These are phyloP conservation scores for Chiroxiphia lanceolata DNA, from an alignment of 2,797 vertebrate species.

Conservation along the genomic window DNA sequence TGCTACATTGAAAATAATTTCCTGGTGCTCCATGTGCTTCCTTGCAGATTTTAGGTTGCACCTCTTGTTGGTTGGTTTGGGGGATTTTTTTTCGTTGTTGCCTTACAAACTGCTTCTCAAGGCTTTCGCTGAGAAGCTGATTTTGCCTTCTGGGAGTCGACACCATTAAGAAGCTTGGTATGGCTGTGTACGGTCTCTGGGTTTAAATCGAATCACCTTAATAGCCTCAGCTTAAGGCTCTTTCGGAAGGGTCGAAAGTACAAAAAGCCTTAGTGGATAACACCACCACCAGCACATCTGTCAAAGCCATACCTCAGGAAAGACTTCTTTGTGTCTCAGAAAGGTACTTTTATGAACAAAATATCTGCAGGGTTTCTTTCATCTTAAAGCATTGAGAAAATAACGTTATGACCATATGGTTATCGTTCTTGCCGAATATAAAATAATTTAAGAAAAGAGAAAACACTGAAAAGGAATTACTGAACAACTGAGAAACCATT, in stretches of 20 bases:
- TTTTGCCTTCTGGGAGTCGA: background rate
- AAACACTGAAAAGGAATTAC: background rate
- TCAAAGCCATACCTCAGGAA: background rate
- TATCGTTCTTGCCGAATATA: background rate
- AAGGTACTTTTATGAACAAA: background rate
- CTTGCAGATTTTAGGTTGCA: background rate
- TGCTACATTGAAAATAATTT: accelerated
- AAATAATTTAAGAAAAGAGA: background rate
- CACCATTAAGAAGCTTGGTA: background rate
- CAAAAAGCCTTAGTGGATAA: background rate
- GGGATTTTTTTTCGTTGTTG: background rate
- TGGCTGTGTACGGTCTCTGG: background rate
- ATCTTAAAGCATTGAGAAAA: background rate
- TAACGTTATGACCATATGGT: background rate
- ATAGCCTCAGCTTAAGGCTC: background rate
- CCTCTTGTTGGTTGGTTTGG: background rate
- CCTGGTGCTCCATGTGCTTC: background rate
- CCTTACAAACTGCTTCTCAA: background rate
- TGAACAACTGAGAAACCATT: background rate
- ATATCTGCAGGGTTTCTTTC: background rate
- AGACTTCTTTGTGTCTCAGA: background rate
- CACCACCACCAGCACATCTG: background rate
- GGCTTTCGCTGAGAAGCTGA: background rate
- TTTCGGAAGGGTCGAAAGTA: background rate
- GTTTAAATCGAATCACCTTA: background rate